Percentiles rank a stretch among this genome's conserved stretches.
These are phyloP conservation scores for Chelon auratus DNA, from an alignment of 2,797 vertebrate species.

Conservation along the genomic window DNA sequence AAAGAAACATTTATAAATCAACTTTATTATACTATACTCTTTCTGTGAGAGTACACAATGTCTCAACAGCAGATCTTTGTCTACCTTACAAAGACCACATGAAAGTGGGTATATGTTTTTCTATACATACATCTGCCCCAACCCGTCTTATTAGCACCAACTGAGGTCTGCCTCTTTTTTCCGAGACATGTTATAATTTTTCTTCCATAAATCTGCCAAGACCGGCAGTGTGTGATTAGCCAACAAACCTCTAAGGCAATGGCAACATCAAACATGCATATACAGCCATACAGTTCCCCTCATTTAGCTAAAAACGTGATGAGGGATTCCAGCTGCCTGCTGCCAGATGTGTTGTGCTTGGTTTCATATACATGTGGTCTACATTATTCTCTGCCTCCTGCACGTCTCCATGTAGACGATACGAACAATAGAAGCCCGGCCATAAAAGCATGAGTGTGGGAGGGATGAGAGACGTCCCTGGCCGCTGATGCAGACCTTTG, in stretches of 20 bases:
- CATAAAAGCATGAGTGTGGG: constrained; percentile 74
- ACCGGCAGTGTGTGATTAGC: constrained; percentile 81
- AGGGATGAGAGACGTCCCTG: constrained; percentile 67
- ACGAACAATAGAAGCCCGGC: constrained; percentile 79
- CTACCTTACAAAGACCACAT: constrained; percentile 34
- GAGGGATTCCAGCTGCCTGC: constrained; percentile 75
- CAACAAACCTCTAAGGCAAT: constrained; percentile 76
- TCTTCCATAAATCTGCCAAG: constrained; percentile 82
- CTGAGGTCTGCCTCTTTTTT: constrained; percentile 66
- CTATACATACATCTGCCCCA: constrained; percentile 58
- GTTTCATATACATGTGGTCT: constrained; percentile 79
- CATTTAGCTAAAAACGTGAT: constrained; percentile 75
- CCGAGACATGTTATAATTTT: constrained; percentile 77
- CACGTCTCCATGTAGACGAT: constrained; percentile 72
- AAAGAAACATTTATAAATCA: too few relatives aligned
- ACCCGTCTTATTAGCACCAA: constrained; percentile 69
- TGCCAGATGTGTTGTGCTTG: constrained; percentile 84
- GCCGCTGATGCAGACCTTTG: constrained; percentile 71
- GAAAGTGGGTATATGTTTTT: constrained; percentile 47
- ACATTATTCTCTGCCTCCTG: constrained; percentile 74
- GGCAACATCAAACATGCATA: constrained; percentile 81
- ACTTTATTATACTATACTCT: constrained; percentile 3
- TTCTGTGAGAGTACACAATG: constrained; percentile 39
- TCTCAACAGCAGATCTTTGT: constrained; percentile 36
- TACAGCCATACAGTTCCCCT: constrained; percentile 71